Percentiles rank a stretch among this genome's conserved stretches.
Evolutionary conservation across 2,888 invertebrate species (phyloP).

Genomic region (Terebella lapidaria): DNA sequence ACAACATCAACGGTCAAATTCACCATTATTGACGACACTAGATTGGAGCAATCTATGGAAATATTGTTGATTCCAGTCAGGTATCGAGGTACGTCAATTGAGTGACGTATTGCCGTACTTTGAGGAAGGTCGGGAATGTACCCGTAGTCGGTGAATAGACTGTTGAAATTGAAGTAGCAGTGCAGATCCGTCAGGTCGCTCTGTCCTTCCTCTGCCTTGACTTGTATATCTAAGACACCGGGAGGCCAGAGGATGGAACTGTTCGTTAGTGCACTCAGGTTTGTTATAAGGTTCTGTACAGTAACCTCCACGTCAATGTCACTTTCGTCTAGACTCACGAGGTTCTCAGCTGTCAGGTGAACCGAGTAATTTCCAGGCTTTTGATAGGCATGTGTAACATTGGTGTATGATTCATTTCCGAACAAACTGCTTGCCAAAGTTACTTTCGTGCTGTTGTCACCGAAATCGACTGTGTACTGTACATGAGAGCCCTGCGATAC

Average conservation of each 20-base stretch:
- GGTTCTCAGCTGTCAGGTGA: background rate
- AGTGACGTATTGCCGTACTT: background rate
- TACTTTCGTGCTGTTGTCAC: background rate
- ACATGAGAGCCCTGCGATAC: background rate
- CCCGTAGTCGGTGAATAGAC: background rate
- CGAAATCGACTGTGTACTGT: background rate
- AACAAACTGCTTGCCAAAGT: background rate
- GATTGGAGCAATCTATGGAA: slow-evolving; percentile 1
- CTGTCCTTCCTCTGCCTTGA: background rate
- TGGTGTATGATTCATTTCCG: background rate
- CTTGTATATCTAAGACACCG: background rate
- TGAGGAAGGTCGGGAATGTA: background rate
- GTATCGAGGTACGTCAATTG: background rate
- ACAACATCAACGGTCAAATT: background rate
- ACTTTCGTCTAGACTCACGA: background rate
- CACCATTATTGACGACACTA: background rate
- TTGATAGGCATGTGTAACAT: background rate
- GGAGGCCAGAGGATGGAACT: background rate
- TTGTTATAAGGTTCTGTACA: background rate
- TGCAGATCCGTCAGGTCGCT: background rate
- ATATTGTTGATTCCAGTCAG: background rate
- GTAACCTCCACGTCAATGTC: background rate
- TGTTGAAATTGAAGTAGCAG: background rate
- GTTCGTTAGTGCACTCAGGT: background rate
- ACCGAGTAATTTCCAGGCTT: background rate